Evolutionary conservation across 2,113 vertebrate genomes (phyloP).

Genomic region (Lanius collurio): DNA sequence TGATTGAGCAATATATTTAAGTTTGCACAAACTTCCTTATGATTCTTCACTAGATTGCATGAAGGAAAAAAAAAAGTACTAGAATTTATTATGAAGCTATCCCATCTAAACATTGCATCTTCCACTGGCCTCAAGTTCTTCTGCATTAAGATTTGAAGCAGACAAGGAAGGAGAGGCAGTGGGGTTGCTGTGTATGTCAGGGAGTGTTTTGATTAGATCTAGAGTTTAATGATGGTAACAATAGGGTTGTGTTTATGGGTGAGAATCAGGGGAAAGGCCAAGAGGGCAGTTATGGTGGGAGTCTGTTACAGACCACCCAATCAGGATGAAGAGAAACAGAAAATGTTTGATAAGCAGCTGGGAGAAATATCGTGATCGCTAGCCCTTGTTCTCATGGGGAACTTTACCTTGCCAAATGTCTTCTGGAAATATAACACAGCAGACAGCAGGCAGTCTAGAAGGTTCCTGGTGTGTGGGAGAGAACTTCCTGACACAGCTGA

Average conservation of each 20-base stretch:
- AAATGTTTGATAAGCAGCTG: neutral
- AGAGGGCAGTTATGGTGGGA: neutral
- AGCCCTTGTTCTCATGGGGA: neutral
- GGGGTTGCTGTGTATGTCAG: neutral
- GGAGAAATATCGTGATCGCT: neutral
- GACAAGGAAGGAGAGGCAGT: neutral
- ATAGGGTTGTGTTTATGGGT: too few relatives aligned
- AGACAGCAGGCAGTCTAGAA: neutral
- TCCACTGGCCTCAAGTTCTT: neutral
- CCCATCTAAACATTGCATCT: neutral
- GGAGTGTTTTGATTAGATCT: neutral
- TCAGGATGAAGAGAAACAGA: neutral
- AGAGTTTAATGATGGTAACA: too few relatives aligned
- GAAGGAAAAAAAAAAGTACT: rapidly evolving
- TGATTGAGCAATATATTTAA: neutral
- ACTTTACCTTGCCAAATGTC: neutral
- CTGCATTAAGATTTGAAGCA: neutral
- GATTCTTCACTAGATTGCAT: neutral
- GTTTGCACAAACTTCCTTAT: neutral
- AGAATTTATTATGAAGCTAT: neutral
- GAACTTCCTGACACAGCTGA: neutral
- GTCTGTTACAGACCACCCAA: neutral
- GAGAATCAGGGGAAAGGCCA: neutral
- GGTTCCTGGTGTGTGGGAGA: neutral
- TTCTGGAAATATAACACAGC: neutral